A percentile compares a stretch with the other conserved stretches of the same genome.
These are phyloP conservation scores for Poeciliopsis gracilis DNA, from an alignment of 2,797 vertebrate genomes.

Conservation along the genomic window DNA sequence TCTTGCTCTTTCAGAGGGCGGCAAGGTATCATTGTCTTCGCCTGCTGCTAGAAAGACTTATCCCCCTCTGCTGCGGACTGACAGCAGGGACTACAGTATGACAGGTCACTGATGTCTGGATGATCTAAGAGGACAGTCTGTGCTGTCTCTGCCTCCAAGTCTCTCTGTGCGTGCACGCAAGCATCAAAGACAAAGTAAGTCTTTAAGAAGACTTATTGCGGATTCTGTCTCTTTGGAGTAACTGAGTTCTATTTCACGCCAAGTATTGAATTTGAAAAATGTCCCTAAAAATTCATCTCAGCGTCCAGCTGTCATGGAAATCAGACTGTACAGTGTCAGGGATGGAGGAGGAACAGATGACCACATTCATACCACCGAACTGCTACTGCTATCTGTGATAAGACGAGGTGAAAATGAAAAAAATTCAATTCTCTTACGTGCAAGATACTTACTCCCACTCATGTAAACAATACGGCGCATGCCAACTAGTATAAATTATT, in stretches of 20 bases:
- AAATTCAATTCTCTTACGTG: not conserved
- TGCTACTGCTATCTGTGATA: conserved; percentile 25
- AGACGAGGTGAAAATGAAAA: conserved; percentile 11
- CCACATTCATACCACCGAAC: conserved; percentile 5
- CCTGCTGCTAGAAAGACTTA: conserved; percentile 61
- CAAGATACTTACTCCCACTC: conserved; percentile 57
- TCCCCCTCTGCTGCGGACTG: conserved; percentile 48
- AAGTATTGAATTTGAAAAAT: conserved; percentile 15
- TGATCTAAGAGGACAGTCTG: conserved; percentile 60
- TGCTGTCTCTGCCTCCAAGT: conserved; percentile 24
- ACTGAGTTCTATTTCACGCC: conserved; percentile 1
- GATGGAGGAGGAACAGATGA: conserved; percentile 16
- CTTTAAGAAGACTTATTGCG: conserved; percentile 16
- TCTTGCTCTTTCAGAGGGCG: conserved; percentile 26
- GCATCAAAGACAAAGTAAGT: conserved; percentile 23
- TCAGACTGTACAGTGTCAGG: not conserved
- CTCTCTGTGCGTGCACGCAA: conserved; percentile 8
- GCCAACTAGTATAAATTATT: conserved; percentile 4
- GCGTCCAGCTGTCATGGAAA: conserved; percentile 15
- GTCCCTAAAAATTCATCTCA: conserved; percentile 3
- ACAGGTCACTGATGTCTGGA: conserved; percentile 68
- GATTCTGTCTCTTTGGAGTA: conserved; percentile 24
- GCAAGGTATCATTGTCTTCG: conserved; percentile 52
- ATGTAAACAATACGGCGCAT: conserved; percentile 33
- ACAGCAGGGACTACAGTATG: conserved; percentile 57